Conservation (phyloP, 2,113 vertebrate species). For the Raja brachyura region DNA sequence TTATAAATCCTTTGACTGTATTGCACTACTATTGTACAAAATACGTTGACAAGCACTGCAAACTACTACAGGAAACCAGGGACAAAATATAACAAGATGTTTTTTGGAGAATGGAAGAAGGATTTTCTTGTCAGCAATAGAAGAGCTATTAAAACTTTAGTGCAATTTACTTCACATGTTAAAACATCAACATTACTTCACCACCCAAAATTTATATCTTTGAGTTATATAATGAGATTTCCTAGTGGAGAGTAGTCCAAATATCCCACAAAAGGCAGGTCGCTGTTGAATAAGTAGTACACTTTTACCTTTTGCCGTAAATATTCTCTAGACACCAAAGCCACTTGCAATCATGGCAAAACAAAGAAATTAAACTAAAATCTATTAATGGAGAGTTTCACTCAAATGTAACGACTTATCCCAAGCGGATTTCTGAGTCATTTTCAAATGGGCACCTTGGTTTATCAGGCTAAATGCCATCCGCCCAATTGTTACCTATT, state of each 20-base stretch:
- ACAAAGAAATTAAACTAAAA: background rate
- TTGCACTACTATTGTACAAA: too few species aligned
- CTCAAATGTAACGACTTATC: background rate
- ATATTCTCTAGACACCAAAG: background rate
- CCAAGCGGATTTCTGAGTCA: too few species aligned
- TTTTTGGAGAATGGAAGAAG: background rate
- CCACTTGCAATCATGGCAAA: background rate
- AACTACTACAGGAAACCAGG: conserved; percentile 13
- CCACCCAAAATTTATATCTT: background rate
- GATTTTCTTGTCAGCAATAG: background rate
- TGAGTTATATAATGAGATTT: background rate
- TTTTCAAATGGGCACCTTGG: too few species aligned
- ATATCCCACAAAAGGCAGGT: background rate
- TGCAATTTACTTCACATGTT: background rate
- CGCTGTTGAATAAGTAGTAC: background rate
- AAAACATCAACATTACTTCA: background rate
- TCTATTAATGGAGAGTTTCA: background rate
- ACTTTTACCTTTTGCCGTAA: background rate
- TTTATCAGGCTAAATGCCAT: too few species aligned
- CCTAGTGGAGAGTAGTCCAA: background rate
- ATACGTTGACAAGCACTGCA: background rate
- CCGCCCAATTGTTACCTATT: background rate
- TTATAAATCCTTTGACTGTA: too few species aligned
- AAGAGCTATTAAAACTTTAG: background rate
- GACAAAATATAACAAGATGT: background rate